A percentile compares a stretch with the other conserved stretches of the same genome.
Conservation (phyloP, 2,888 invertebrate species). For the Myopa tessellatipennis region DNA sequence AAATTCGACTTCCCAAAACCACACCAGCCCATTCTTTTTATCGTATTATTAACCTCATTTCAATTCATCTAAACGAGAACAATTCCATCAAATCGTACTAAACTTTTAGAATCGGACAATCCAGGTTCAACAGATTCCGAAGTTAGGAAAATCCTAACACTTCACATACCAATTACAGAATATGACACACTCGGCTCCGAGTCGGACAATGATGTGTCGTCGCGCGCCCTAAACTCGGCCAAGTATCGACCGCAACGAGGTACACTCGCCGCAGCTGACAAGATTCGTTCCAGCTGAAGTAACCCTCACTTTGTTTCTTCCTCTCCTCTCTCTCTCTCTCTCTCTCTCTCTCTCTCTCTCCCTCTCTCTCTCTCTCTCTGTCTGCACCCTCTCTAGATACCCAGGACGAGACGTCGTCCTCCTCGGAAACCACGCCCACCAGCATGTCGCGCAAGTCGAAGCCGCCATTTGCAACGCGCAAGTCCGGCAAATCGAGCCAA, state of each 20-base stretch:
- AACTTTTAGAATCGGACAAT: constrained; percentile 87
- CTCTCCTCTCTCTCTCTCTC: not conserved
- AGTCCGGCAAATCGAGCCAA: constrained; percentile 72
- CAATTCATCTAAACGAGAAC: constrained; percentile 41
- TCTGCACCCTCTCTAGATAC: constrained; percentile 69
- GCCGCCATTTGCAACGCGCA: constrained; percentile 78
- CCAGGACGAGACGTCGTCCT: constrained; percentile 82
- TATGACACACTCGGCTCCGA: constrained; percentile 86
- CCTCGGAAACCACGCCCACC: constrained; percentile 81
- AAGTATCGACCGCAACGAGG: constrained; percentile 68
- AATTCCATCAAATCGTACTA: constrained; percentile 68
- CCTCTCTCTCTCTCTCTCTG: not conserved
- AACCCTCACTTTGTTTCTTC: not conserved
- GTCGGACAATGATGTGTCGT: constrained; percentile 82
- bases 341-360: not conserved
- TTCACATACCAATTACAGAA: constrained; percentile 93
- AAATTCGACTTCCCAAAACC: not conserved
- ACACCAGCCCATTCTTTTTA: constrained; percentile 31
- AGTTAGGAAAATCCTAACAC: constrained; percentile 92
- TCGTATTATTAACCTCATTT: constrained; percentile 46
- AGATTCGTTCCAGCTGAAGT: constrained; percentile 1
- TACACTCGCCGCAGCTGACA: constrained; percentile 49
- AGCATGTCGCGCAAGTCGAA: constrained; percentile 77
- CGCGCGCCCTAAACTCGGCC: constrained; percentile 72
- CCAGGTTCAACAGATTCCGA: constrained; percentile 95